Conservation (phyloP, 2,113 vertebrate genomes). For the Rhombomys opimus region DNA sequence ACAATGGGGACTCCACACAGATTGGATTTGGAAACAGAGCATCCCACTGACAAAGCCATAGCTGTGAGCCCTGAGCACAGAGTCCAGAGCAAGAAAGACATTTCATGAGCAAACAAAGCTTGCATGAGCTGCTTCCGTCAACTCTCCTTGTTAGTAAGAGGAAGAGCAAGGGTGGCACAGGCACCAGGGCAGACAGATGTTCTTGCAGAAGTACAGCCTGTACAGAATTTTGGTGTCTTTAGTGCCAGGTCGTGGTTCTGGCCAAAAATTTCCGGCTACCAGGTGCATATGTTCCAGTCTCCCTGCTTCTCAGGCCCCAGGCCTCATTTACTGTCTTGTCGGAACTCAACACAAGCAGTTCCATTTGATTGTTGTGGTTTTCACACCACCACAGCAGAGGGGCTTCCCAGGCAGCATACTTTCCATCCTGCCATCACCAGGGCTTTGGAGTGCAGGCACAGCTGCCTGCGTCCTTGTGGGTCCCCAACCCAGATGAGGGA, state of each 20-base stretch:
- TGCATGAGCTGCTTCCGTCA: neutral
- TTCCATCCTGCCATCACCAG: neutral
- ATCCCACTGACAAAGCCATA: neutral
- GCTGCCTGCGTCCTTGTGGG: too few relatives aligned
- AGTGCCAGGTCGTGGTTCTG: neutral
- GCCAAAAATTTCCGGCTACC: neutral
- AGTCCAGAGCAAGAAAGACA: neutral
- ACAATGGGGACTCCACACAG: neutral
- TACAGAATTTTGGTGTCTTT: neutral
- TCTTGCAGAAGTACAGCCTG: neutral
- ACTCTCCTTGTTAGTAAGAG: neutral
- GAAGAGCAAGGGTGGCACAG: neutral
- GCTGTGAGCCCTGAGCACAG: neutral
- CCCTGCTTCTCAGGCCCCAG: neutral
- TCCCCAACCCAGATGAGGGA: too few relatives aligned
- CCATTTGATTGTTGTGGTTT: neutral
- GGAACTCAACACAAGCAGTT: neutral
- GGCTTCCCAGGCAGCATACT: neutral
- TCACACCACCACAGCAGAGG: neutral
- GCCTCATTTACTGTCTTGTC: neutral
- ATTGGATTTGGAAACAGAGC: neutral
- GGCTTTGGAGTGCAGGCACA: neutral
- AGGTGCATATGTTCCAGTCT: accelerated
- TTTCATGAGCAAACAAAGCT: neutral
- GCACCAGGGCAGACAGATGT: neutral